Evolutionary conservation across 2,113 vertebrate genomes (phyloP), one percentile per base, ranked within the genome.

Genomic region (Brachirus orientalis): DNA sequence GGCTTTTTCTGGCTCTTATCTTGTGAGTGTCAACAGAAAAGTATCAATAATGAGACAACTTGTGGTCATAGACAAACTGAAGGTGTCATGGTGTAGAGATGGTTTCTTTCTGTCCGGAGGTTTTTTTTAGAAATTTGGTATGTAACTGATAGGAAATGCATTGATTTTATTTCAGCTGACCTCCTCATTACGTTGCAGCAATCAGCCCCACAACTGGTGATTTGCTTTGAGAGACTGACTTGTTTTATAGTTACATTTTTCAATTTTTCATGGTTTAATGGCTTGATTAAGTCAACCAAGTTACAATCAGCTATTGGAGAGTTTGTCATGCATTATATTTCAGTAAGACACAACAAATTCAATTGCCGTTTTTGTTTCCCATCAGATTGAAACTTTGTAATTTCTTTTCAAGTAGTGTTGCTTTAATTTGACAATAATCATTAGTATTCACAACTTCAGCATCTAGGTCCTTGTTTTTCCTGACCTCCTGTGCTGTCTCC

Each of bases 1-100:
- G 72, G 35, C 54, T 61, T 69, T 54, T 75, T 12, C 57, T 75
- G 60, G 64, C 50, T 69, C 3, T 40, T 40, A 3, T 40, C 38
- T 40, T 40, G 0, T 43, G 10, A 43, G 12, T 43, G 40, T 43
- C 10, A 43, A 43, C 14, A 14, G 14, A 43, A 43, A 40, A 28
- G 28, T 28, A 28, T 28, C 28, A 28, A 28, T 28, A 28, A 28
- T 3, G 28, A 28, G 28, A 6, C 3, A 44, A 8, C 43, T 6
- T 8, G 14, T 44, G 43, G 16, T 44, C 43, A 44, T n/a, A 16
- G 14, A 44, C 28, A 4, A 28, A 28, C 28, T 28, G 3, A 28
- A 28, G 28, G 28, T 28, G 28, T 1, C 28, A 28, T 4, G 28
- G 28, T 28, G 28, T 28, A 28, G 28, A 28, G 6, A 6, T 28